Evolutionary conservation across 2,797 vertebrate genomes (phyloP).

Genomic region (Oryzias sinensis): DNA sequence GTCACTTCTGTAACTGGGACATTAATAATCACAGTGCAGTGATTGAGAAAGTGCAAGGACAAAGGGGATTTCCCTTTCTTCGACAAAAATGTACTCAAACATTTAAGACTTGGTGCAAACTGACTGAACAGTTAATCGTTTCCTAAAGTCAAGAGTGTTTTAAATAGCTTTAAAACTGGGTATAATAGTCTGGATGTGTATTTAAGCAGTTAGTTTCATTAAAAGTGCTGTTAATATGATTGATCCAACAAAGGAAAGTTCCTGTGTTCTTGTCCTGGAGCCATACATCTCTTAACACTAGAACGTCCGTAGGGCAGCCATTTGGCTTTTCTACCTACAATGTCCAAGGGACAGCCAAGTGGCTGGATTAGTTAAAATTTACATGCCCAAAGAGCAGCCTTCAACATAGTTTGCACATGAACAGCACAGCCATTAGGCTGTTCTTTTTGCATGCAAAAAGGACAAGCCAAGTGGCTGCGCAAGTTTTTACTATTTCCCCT

Average conservation of each 20-base stretch:
- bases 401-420: no score
- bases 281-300: constrained; percentile 38
- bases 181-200: neutral
- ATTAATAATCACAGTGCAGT: no score
- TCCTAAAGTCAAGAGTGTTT: neutral
- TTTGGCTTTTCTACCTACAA: no score
- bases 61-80: neutral
- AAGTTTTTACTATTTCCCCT: no score
- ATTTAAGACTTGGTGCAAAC: neutral
- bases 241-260: constrained; percentile 29
- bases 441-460: no score
- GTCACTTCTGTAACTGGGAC: no score
- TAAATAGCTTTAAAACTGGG: neutral
- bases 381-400: no score
- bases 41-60: neutral
- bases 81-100: neutral
- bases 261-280: constrained; percentile 36
- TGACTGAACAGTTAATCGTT: neutral
- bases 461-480: no score
- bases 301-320: no score
- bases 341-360: no score
- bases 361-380: no score
- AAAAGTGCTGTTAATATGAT: constrained; percentile 40
- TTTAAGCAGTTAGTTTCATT: constrained; percentile 18
- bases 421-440: no score